Base-by-base conservation (phyloP, 2,113 vertebrate genomes). In the Tinamus guttatus region DNA sequence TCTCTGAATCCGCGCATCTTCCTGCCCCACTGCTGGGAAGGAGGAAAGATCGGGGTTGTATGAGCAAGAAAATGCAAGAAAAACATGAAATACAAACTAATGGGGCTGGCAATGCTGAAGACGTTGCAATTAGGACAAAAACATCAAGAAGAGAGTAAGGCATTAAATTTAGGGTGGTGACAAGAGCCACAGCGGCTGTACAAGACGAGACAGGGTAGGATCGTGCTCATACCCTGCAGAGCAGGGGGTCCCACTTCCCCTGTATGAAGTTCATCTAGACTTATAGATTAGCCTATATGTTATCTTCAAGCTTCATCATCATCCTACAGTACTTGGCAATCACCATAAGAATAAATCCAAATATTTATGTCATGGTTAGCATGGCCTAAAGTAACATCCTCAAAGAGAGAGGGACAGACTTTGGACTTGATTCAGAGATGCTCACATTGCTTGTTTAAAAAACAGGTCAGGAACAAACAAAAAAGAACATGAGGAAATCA, bases 121-220 rank as follows among this genome's bases (percentile, higher is more conserved):
- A 5, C 15, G 8, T 1, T 4, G 7, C 7, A 7, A 18, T 24
- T 27, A 11, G 65, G 32, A 38, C 32, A 62, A 13, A 65, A 45
- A 40, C 24, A 21, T 18, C 34, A 25, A 8, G 24, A 13, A 27
- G 15, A 1, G 51, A 54, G n/a, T 27, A 16, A 30, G 8, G 0
- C 0, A 22, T 38, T 62, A 36, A 6, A 60, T 58, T 19, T 34
- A 1, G 19, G 34, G 45, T 38, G 68, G 22, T 8, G 5, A 1
- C 5, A 10, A 34, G 15, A 22, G n/a, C 7, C 71, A 9, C 28
- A 4, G 24, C 2, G n/a, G 12, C 59, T 1, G 0, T 11, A 14
- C 0, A 8, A 25, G 41, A n/a, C n/a, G 5, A 38, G 34, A 56
- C 1, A 8, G 8, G 8, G 45, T 5, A 4, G 3, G 18, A 32